Evolutionary conservation across 2,888 invertebrate genomes (phyloP).

Genomic region (Plemyria rubiginata): DNA sequence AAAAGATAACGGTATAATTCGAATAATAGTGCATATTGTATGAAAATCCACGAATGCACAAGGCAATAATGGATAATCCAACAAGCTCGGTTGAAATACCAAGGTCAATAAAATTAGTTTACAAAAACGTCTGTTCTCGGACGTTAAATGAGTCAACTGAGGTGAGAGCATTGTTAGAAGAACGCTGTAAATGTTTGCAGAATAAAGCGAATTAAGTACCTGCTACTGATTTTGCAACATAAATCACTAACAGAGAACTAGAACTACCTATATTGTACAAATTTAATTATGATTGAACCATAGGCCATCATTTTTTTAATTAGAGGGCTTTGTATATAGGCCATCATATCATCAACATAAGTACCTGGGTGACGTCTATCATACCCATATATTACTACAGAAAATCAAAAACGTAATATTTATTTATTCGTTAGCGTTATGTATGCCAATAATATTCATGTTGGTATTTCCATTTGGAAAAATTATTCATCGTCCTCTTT

Average conservation of each 20-base stretch:
- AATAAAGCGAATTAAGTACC: slow-evolving; percentile 5
- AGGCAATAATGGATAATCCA: not conserved
- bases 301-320: too few relatives aligned
- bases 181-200: slow-evolving; percentile 29
- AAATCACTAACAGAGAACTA: not conserved
- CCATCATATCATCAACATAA: slow-evolving; percentile 1
- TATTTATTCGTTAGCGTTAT: not conserved
- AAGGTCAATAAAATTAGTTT: slow-evolving; percentile 65
- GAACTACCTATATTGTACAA: not conserved
- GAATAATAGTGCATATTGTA: not conserved
- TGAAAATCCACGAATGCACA: not conserved
- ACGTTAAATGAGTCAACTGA: slow-evolving; percentile 48
- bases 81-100: slow-evolving; percentile 26
- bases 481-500: slow-evolving; percentile 8
- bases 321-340: too few relatives aligned
- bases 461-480: slow-evolving; percentile 6
- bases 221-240: not conserved
- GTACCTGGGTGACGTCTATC: not conserved
- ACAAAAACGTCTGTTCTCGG: slow-evolving; percentile 42
- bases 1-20: too few relatives aligned
- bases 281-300: not conserved
- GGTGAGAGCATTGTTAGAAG: slow-evolving; percentile 43
- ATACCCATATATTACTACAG: not conserved
- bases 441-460: not conserved
- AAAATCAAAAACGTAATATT: not conserved